Evolutionary conservation across 2,113 vertebrate genomes (phyloP).

Genomic region (Amblyornis subalaris): DNA sequence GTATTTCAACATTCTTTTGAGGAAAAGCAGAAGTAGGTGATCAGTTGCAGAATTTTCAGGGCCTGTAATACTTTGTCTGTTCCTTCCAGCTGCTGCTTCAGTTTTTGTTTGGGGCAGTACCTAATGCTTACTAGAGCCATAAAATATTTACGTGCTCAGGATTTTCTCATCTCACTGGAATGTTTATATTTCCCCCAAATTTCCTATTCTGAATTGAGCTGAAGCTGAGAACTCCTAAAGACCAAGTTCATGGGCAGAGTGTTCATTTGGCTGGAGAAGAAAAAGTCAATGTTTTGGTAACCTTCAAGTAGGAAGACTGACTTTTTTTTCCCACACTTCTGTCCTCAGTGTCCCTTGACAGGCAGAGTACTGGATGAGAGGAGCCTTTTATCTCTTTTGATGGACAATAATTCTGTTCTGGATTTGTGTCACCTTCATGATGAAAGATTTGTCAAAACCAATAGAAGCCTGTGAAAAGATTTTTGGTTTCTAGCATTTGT

Average conservation of each 20-base stretch:
- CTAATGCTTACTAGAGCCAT: background rate
- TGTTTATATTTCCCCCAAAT: background rate
- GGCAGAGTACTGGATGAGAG: background rate
- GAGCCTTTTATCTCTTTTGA: background rate
- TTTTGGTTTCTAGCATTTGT: background rate
- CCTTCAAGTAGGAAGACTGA: background rate
- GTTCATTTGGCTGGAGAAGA: background rate
- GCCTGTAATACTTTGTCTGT: background rate
- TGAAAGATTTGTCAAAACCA: background rate
- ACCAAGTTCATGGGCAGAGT: background rate
- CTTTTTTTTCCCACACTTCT: background rate
- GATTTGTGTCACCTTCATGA: background rate
- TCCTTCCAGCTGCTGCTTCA: background rate
- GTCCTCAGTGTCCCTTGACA: background rate
- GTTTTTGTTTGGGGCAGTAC: background rate
- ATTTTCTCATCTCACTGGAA: background rate
- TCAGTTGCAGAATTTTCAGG: background rate
- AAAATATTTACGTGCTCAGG: background rate
- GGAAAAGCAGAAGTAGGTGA: background rate
- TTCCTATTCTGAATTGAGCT: background rate
- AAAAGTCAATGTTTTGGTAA: background rate
- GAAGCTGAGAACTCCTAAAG: background rate
- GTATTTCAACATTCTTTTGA: background rate
- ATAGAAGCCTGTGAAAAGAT: background rate
- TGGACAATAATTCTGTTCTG: background rate